Conservation (phyloP, 2,888 invertebrate genomes). For the Rhagonycha fulva region DNA sequence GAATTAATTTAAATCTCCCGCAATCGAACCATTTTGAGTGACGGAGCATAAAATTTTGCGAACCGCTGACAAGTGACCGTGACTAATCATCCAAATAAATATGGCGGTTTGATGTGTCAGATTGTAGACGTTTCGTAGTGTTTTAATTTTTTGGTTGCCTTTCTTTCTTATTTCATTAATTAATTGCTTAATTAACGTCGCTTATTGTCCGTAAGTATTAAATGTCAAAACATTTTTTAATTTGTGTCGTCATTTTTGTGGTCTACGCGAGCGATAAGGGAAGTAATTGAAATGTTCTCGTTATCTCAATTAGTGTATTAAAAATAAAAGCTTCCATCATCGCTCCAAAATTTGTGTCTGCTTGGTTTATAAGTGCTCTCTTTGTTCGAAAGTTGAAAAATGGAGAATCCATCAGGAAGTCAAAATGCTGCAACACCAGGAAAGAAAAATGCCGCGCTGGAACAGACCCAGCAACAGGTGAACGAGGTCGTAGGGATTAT, state of each 20-base stretch:
- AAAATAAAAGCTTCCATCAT: conserved; percentile 3
- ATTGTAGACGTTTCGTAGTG: neutral
- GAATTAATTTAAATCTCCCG: no score
- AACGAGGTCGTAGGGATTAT: conserved; percentile 88
- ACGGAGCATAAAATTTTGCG: neutral
- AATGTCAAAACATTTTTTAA: neutral
- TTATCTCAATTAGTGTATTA: conserved; percentile 7
- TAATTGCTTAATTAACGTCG: neutral
- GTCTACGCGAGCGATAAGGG: neutral
- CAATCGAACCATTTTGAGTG: neutral
- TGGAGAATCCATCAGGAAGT: conserved; percentile 34
- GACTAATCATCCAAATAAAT: neutral
- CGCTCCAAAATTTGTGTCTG: neutral
- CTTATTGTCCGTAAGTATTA: neutral
- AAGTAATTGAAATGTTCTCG: conserved; percentile 5
- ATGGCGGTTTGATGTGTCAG: neutral
- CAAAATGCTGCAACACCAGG: conserved; percentile 10
- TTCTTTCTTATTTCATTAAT: neutral
- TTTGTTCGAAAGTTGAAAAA: conserved; percentile 7
- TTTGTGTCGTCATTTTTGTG: neutral
- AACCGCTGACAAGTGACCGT: neutral
- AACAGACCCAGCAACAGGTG: conserved; percentile 54
- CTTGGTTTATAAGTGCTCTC: neutral
- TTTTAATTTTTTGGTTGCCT: neutral
- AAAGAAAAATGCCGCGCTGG: conserved; percentile 39